phyloP scores from a whole-genome alignment of 1,140 invertebrate genomes.

The Muscidifurax raptorellus region DNA sequence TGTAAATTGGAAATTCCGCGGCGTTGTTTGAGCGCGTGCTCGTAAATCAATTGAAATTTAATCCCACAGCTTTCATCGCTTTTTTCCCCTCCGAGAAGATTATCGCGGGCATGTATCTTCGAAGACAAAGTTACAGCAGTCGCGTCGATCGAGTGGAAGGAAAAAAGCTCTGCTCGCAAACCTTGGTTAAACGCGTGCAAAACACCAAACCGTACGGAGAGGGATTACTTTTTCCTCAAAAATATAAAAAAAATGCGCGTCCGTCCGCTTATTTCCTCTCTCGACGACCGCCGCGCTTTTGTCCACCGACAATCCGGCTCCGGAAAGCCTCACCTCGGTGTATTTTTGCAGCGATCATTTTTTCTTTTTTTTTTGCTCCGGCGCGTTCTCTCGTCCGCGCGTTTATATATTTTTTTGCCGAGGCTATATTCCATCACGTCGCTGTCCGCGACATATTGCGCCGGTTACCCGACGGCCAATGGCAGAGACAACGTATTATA shows the following conservation, averaged over 20 bases:
- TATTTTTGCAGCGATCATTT: no score
- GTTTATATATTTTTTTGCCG: background rate
- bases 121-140: no score
- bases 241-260: no score
- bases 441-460: background rate
- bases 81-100: no score
- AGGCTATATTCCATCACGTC: conserved; percentile 7
- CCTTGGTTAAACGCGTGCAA: no score
- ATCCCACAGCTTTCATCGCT: background rate
- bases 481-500: background rate
- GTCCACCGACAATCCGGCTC: no score
- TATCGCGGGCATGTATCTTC: no score
- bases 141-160: no score
- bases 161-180: background rate
- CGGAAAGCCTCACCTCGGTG: no score
- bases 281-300: background rate
- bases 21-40: background rate
- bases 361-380: background rate
- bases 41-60: background rate
- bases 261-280: background rate
- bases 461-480: background rate
- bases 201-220: no score
- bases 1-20: background rate
- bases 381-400: background rate
- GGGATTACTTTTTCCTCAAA: no score